Evolutionary conservation across 2,888 invertebrate genomes (phyloP), one percentile per base, ranked within the genome.

Genomic region (Himalopsyche japonica): DNA sequence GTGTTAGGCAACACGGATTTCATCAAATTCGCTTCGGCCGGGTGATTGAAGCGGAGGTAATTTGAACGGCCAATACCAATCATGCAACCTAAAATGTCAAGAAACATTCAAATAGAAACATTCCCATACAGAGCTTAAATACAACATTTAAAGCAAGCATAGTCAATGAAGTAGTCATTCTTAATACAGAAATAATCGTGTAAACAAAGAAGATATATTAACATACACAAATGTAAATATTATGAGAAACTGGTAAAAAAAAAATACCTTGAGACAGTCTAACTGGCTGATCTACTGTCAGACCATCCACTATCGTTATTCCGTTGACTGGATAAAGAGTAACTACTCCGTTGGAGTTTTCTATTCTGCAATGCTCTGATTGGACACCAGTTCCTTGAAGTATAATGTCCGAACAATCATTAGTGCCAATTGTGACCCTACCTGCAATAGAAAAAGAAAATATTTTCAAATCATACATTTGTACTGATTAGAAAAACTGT

Each of bases 21-120:
- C 93, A 97, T 96, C 88, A 97, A 93, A 90, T 95, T 95, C 5
- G 97, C 97, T 89, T 98, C 97, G 81, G 96, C 96, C 0, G 98
- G 98, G 90, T 98, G 97, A 91, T 98, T 98, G 93, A 97, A 98
- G 70, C 98, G 95, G 90, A 98, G 95, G 91, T 97, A 97, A 91
- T 97, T 97, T 81, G 98, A 97, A 80, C 97, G 94, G 37, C 98
- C 98, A 88, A 98, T 95, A 81, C 97, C 97, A 87, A 98, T 92
- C 96, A 97, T 98, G 89, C 97, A 97, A 88, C 97, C 97, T 97
- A 93, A 0, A 91, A 91, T 85, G 78, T 83, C 85, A 84, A 64
- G 37, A 30, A 18, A 32, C 47, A n/a, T 32, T 24, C 43, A 30
- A 20, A 82, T 82, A 78, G 32, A 78, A 32, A 78, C 43, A 43